A percentile compares a stretch with the other conserved stretches of the same genome.
Conservation (phyloP, 2,797 vertebrate genomes). For the Hoplostethus atlanticus region DNA sequence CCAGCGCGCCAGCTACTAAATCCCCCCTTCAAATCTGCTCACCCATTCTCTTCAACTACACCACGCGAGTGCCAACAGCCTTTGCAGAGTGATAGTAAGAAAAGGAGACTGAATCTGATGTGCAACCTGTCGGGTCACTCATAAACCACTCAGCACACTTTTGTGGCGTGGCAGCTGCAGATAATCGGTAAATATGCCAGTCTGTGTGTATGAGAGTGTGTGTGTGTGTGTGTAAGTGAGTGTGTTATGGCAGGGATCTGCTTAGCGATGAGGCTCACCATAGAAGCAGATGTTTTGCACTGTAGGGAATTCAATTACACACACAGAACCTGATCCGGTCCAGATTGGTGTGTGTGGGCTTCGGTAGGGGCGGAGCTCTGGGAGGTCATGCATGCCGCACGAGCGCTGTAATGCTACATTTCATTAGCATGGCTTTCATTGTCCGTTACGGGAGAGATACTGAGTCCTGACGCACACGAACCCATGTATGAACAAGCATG, state of each 20-base stretch:
- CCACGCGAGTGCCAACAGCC: neutral
- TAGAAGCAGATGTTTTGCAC: slow-evolving; percentile 33
- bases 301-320: slow-evolving; percentile 23
- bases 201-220: no score
- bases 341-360: slow-evolving; percentile 20
- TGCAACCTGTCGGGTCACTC: neutral
- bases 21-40: neutral
- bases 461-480: neutral
- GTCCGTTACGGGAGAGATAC: slow-evolving; percentile 11
- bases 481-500: neutral
- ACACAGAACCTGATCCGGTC: slow-evolving; percentile 3
- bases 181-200: neutral
- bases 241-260: neutral
- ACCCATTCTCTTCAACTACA: neutral
- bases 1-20: neutral
- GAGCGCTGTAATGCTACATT: slow-evolving; percentile 37
- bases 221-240: slow-evolving; percentile 2
- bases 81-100: neutral
- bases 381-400: slow-evolving; percentile 31
- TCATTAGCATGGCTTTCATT: slow-evolving; percentile 13
- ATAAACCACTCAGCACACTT: neutral
- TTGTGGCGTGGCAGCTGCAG: neutral
- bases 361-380: slow-evolving; percentile 4
- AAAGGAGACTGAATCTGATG: neutral
- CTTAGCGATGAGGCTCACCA: slow-evolving; percentile 11